Evolutionary conservation across 2,113 vertebrate genomes (phyloP), one percentile per base, ranked within the genome.

Genomic region (Ptychochromis oligacanthus): DNA sequence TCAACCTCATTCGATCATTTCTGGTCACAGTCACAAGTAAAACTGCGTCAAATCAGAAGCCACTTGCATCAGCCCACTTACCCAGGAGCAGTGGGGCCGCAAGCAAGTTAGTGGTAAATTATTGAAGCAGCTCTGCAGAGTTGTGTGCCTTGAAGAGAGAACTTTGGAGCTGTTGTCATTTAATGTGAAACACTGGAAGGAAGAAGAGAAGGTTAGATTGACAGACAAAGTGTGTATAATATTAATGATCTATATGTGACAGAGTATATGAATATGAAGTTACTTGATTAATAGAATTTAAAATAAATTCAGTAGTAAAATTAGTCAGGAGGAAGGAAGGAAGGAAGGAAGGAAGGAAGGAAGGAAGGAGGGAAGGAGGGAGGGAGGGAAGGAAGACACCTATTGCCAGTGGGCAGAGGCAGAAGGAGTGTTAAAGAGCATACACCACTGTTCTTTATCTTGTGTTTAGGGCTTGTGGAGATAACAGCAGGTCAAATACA

Each of bases 401-500:
- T 3, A 36, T 31, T 49, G 15, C n/a, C 76, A 38, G 55, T 43
- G 1, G 18, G 10, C 28, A 57, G 22, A 72, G 55, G 54, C 61
- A 55, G 61, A 55, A 70, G 62, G 70, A 52, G 7, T 13, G 13
- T 87, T 83, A 77, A 61, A 88, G 77, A 77, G 38, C 84, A 49
- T 28, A 56, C 74, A 9, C 36, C 2, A n/a, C 79, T 82, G 76
- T 60, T 77, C 58, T 60, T 72, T 22, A 15, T 87, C 31, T 76
- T 61, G 11, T 82, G 74, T 88, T 87, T 49, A 52, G 61, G 80
- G 79, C 77, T 75, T 26, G 31, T 77, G 7, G 60, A 91, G 88
- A 94, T 74, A 83, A 93, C 94, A 92, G 86, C 72, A 77, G 31
- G 80, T 79, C 83, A 78, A 91, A 94, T 86, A 88, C 81, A 70